These are phyloP conservation scores for Petromus typicus DNA, from an alignment of 2,113 vertebrate species.

Conservation along the genomic window DNA sequence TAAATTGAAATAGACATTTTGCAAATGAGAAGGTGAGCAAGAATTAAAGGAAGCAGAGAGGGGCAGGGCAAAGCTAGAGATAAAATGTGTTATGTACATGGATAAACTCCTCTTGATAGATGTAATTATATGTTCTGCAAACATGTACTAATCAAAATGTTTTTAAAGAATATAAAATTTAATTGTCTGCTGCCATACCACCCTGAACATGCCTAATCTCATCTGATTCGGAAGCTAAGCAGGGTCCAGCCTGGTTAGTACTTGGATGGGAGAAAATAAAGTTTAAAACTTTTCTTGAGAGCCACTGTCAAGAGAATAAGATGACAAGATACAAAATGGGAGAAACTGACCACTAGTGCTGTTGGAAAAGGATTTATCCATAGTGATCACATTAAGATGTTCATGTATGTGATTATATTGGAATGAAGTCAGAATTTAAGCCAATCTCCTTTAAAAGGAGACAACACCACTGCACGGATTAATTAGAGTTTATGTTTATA, in stretches of 20 bases:
- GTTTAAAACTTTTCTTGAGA: neutral
- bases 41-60: no score
- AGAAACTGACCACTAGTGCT: neutral
- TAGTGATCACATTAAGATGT: neutral
- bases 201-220: no score
- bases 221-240: no score
- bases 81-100: no score
- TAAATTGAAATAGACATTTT: neutral
- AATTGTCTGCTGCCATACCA: no score
- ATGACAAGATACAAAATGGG: neutral
- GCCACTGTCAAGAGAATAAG: neutral
- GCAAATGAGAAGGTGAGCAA: no score
- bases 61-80: no score
- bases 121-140: no score
- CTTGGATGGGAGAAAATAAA: neutral
- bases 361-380: neutral
- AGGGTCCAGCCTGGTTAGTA: no score
- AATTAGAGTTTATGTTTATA: slow-evolving; percentile 48
- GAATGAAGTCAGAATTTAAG: slow-evolving; percentile 43
- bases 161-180: no score
- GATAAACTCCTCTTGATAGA: no score
- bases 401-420: slow-evolving; percentile 9
- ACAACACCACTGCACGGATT: slow-evolving; percentile 34
- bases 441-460: slow-evolving; percentile 60
- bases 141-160: no score